Evolutionary conservation across 2,797 vertebrate species (phyloP).

Genomic region (Leptodactylus fallax): DNA sequence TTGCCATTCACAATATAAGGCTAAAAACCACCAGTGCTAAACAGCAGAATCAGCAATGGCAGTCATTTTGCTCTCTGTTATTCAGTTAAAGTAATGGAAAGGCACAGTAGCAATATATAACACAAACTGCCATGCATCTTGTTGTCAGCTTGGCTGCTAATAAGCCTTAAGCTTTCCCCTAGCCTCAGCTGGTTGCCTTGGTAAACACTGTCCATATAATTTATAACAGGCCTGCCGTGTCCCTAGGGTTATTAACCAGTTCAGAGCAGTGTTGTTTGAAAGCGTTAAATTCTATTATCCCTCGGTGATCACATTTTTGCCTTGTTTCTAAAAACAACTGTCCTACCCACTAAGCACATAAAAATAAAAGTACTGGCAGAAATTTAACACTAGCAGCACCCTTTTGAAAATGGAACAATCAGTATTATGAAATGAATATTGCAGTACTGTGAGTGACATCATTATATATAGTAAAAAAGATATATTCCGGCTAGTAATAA

Average conservation of each 20-base stretch:
- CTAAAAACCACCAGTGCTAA: constrained; percentile 24
- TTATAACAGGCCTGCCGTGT: constrained; percentile 56
- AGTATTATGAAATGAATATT: not conserved
- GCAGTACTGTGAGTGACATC: not conserved
- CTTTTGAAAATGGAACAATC: not conserved
- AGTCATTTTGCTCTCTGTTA: constrained; percentile 33
- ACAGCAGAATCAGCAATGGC: constrained; percentile 40
- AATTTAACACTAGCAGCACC: not conserved
- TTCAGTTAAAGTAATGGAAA: constrained; percentile 59
- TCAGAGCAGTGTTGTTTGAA: constrained; percentile 52
- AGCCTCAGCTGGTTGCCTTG: constrained; percentile 62
- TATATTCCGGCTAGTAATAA: not conserved
- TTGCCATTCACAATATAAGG: constrained; percentile 15
- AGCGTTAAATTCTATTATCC: constrained; percentile 55
- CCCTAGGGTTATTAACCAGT: constrained; percentile 59
- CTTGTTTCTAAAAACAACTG: constrained; percentile 31
- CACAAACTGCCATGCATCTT: constrained; percentile 62
- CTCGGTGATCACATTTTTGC: constrained; percentile 45
- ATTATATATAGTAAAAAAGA: not conserved
- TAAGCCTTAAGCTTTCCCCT: constrained; percentile 63
- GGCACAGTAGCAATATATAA: constrained; percentile 60
- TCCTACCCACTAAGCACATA: constrained; percentile 27
- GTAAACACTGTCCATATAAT: constrained; percentile 62
- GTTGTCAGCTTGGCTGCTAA: constrained; percentile 63
- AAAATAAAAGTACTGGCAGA: not conserved